These are phyloP conservation scores for Drosophila micromelanica DNA, from an alignment of 1,140 invertebrate genomes.

Conservation along the genomic window DNA sequence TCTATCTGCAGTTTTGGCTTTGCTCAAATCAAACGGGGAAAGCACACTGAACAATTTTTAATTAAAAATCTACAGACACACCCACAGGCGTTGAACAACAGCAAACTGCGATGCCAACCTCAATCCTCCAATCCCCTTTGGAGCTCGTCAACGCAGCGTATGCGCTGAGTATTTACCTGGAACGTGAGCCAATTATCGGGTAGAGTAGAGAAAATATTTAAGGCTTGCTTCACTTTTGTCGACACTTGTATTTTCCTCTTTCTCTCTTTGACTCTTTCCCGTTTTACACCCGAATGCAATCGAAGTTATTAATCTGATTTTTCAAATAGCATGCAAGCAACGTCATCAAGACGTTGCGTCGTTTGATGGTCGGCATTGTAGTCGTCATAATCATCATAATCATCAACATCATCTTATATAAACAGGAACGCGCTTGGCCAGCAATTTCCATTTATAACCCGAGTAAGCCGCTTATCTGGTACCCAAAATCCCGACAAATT, in stretches of 20 bases:
- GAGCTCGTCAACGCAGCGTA: constrained; percentile 46
- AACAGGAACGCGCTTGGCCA: constrained; percentile 71
- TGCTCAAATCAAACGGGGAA: constrained; percentile 61
- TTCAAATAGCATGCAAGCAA: constrained; percentile 68
- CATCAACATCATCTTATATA: constrained; percentile 64
- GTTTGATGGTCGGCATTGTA: constrained; percentile 1
- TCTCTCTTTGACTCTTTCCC: background rate
- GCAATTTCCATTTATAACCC: constrained; percentile 79
- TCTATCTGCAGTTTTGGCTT: constrained; percentile 60
- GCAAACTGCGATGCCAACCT: background rate
- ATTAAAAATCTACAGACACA: constrained; percentile 72
- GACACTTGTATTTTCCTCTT: constrained; percentile 22
- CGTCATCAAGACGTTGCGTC: constrained; percentile 50
- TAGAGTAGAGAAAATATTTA: constrained; percentile 34
- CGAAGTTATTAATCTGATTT: constrained; percentile 79
- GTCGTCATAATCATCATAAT: constrained; percentile 41
- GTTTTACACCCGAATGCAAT: constrained; percentile 46
- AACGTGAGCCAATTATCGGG: constrained; percentile 76
- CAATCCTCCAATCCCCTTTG: background rate
- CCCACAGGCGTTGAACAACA: constrained; percentile 20
- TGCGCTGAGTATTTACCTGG: constrained; percentile 71
- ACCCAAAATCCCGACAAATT: constrained; percentile 72
- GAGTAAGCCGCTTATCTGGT: constrained; percentile 72
- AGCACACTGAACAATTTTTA: constrained; percentile 67
- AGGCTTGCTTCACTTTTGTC: constrained; percentile 29